Base-by-base conservation (phyloP, 1,140 invertebrate species). In the Planococcus citri region DNA sequence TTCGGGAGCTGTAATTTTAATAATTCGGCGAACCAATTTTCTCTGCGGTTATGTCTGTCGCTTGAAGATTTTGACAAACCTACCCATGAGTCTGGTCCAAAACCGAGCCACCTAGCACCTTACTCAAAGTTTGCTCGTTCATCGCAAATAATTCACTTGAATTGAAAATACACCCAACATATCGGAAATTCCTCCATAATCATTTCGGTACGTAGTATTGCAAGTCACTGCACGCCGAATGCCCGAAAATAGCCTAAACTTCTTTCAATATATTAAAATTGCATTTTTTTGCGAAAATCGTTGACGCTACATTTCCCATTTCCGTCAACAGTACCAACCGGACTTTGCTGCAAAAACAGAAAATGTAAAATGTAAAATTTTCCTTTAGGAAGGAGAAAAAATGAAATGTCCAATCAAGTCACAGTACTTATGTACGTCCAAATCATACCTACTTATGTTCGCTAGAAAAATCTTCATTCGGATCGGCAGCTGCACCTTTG, bases 131-230 rank as follows among this genome's bases (percentile, higher is more conserved):
- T 78, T 95, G 92, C 74, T 92, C 88, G 75, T 96, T 60, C 17
- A 60, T 60, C 4, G 8, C 6, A 6, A 21, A 60, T 60, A 6
- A 33, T 33, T n/a, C n/a, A n/a, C n/a, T n/a, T n/a, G n/a, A n/a
- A n/a, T n/a, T n/a, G n/a, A 33, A 33, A 33, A 51, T 51, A 6
- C 6, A 17, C n/a, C 41, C 4, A 9, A 17, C 14, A 24, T 69
- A 95, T 92, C 91, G 95, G 78, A 99, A 98, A 83, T 98, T 93
- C 76, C 92, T 94, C 95, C 95, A 98, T 71, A 98, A 86, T 27
- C 95, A 95, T 74, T 88, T 86, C 14, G 96, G 96, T 76, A 97
- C 89, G 81, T 97, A 98, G 82, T 95, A 98, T 80, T 98, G 95
- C 20, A 97, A 82, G 78, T 96, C 94, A 78, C 93, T 96, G 76